Evolutionary conservation across 2,113 vertebrate species (phyloP).

Genomic region (Pelusios castaneus): DNA sequence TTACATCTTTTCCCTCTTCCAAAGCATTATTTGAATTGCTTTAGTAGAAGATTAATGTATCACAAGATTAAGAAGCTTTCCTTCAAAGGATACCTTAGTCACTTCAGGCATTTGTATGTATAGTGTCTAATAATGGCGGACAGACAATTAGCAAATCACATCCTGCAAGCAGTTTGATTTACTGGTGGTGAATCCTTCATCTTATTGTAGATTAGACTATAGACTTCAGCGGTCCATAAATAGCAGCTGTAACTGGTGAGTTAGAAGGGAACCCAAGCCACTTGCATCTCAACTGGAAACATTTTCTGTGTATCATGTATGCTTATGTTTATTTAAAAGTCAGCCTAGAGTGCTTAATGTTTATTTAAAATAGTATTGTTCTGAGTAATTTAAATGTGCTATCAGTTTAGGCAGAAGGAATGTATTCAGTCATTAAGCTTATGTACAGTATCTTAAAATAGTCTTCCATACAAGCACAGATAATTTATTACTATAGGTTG

Average conservation of each 20-base stretch:
- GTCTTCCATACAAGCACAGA: constrained; percentile 52
- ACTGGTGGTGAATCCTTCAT: neutral
- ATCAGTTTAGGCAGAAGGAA: constrained; percentile 49
- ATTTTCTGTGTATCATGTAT: neutral
- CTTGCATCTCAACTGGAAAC: neutral
- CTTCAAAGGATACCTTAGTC: neutral
- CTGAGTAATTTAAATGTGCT: neutral
- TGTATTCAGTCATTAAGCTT: constrained; percentile 38
- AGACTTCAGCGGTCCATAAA: neutral
- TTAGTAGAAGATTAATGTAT: neutral
- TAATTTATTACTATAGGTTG: constrained; percentile 38
- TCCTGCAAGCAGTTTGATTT: neutral
- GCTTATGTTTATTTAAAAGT: neutral
- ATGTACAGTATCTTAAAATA: constrained; percentile 58
- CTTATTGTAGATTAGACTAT: neutral
- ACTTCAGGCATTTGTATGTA: neutral
- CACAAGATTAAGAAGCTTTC: neutral
- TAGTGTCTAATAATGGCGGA: neutral
- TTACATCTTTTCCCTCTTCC: neutral
- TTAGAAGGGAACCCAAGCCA: neutral
- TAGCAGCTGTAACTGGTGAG: neutral
- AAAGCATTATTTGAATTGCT: neutral
- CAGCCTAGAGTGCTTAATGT: neutral
- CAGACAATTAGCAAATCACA: neutral
- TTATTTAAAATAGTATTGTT: neutral